Conservation (phyloP, 2,888 invertebrate species). For the Thalpophila matura region DNA sequence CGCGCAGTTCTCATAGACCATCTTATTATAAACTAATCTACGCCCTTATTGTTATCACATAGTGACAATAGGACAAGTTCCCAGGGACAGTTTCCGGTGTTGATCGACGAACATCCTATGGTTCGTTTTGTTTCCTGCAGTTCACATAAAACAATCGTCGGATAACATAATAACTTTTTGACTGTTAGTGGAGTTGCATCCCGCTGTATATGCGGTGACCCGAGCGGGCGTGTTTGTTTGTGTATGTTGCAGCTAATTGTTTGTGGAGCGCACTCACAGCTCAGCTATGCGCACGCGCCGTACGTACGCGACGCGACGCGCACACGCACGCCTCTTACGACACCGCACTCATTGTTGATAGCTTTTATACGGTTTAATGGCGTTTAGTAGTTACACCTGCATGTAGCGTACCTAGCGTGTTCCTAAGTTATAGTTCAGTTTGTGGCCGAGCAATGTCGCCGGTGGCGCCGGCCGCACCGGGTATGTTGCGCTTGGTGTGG, state of each 20-base stretch:
- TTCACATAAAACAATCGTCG: neutral
- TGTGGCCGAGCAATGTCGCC: too few species aligned
- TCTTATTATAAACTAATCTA: neutral
- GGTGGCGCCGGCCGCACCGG: neutral
- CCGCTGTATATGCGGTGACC: conserved; percentile 48
- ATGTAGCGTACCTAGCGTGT: neutral
- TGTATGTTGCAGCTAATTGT: conserved; percentile 56
- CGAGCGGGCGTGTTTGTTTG: conserved; percentile 58
- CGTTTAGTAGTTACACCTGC: neutral
- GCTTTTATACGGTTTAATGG: too few species aligned
- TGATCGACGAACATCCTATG: neutral
- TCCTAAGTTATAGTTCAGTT: too few species aligned
- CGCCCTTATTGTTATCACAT: conserved; percentile 1
- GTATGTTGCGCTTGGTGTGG: neutral
- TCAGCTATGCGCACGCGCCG: conserved; percentile 66
- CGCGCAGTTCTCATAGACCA: neutral
- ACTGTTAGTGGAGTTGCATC: conserved; percentile 13
- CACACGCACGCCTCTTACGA: neutral
- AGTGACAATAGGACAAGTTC: neutral
- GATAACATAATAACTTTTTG: neutral
- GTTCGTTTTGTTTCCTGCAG: neutral
- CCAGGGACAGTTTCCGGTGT: neutral
- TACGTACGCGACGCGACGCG: neutral
- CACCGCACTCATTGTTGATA: too few species aligned
- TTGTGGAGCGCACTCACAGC: conserved; percentile 58